These are phyloP conservation scores for Acrobasis suavella DNA, from an alignment of 2,888 invertebrate species.

Conservation along the genomic window DNA sequence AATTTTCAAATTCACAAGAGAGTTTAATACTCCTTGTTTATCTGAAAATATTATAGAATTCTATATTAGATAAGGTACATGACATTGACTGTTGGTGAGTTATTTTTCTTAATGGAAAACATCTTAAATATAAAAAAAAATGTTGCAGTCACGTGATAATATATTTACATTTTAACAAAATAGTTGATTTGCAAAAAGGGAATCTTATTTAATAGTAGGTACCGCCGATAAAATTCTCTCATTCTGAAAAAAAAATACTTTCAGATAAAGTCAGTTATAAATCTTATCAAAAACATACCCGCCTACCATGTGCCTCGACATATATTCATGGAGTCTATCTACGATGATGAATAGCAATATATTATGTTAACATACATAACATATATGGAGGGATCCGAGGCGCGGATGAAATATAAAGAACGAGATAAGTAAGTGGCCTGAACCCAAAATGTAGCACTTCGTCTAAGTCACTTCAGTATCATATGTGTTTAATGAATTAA, in stretches of 20 bases:
- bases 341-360: constrained; percentile 19
- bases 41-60: too few relatives aligned
- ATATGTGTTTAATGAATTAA: too few relatives aligned
- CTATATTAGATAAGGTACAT: too few relatives aligned
- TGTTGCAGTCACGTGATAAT: too few relatives aligned
- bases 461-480: neutral
- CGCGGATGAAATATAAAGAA: constrained; percentile 19
- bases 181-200: too few relatives aligned
- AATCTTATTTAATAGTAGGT: too few relatives aligned
- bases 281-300: neutral
- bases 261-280: constrained; percentile 1
- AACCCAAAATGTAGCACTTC: neutral
- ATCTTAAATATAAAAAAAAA: too few relatives aligned
- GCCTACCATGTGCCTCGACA: neutral
- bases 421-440: constrained; percentile 15
- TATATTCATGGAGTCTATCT: constrained; percentile 19
- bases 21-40: too few relatives aligned
- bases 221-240: neutral
- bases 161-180: too few relatives aligned
- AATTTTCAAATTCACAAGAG: too few relatives aligned
- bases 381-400: neutral
- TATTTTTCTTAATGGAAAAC: too few relatives aligned
- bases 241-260: neutral
- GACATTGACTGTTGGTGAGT: too few relatives aligned
- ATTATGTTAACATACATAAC: constrained; percentile 18